Percentiles rank a stretch among this genome's conserved stretches.
Conservation (phyloP, 2,888 invertebrate species). For the Prionchulus punctatus region DNA sequence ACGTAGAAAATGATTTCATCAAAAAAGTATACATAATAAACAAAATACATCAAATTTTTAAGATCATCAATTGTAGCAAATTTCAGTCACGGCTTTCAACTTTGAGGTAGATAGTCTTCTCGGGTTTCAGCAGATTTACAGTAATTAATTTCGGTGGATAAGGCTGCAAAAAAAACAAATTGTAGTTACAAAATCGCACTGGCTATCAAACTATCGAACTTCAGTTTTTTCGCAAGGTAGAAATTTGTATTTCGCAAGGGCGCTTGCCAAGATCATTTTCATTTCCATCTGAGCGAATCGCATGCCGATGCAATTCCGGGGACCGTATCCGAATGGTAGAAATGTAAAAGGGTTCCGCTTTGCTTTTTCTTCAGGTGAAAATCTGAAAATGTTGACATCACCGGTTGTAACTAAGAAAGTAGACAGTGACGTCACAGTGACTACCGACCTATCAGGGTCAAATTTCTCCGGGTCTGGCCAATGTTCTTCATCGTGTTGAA, state of each 20-base stretch:
- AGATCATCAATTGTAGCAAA: too few relatives aligned
- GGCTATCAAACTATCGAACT: constrained; percentile 1
- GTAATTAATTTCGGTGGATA: too few relatives aligned
- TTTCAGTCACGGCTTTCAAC: too few relatives aligned
- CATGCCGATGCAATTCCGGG: constrained; percentile 10
- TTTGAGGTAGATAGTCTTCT: too few relatives aligned
- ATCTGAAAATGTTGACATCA: not conserved
- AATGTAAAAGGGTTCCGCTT: constrained; percentile 3
- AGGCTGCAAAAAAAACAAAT: too few relatives aligned
- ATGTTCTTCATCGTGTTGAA: not conserved
- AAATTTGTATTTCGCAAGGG: not conserved
- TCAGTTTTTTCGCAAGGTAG: constrained; percentile 4
- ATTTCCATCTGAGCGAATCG: constrained; percentile 9
- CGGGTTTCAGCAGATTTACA: too few relatives aligned
- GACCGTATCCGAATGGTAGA: constrained; percentile 9
- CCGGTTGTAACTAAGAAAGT: not conserved
- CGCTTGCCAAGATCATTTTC: not conserved
- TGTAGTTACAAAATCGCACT: too few relatives aligned
- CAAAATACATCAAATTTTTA: too few relatives aligned
- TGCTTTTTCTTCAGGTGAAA: not conserved
- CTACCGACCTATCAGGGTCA: not conserved
- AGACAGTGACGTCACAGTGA: not conserved
- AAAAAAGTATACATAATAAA: too few relatives aligned
- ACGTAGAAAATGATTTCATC: too few relatives aligned
- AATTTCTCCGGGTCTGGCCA: not conserved